These are phyloP conservation scores for Todus mexicanus DNA, from an alignment of 2,797 vertebrate species.

Conservation along the genomic window DNA sequence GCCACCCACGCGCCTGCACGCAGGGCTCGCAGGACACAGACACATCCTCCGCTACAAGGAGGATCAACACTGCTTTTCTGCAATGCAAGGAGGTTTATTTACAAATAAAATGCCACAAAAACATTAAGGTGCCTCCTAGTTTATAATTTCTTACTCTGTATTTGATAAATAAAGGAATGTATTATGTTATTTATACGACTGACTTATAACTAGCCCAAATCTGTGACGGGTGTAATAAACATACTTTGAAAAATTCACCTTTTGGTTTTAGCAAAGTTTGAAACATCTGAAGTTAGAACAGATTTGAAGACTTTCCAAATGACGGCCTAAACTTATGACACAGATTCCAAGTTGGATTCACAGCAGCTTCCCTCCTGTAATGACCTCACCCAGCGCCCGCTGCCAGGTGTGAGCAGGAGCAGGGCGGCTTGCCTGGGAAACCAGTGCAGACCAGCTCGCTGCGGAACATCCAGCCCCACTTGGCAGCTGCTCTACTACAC, in stretches of 20 bases:
- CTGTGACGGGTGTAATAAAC: not conserved
- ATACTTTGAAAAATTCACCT: not conserved
- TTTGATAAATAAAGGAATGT: not conserved
- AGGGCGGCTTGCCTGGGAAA: not conserved
- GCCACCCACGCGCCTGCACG: not conserved
- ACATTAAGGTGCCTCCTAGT: not conserved
- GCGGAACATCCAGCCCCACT: not conserved
- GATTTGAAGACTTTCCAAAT: not conserved
- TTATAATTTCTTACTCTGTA: not conserved
- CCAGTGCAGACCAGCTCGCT: rapidly evolving
- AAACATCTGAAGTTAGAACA: not conserved
- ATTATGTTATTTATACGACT: not conserved
- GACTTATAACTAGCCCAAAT: not conserved
- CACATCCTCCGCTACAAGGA: not conserved
- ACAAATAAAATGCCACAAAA: not conserved
- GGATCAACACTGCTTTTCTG: not conserved
- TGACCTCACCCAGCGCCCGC: not conserved
- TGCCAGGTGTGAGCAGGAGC: not conserved
- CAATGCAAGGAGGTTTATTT: not conserved
- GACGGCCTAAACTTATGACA: not conserved
- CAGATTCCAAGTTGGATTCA: not conserved
- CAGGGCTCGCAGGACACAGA: rapidly evolving
- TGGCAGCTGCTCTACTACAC: not conserved
- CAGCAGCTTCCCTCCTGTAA: not conserved
- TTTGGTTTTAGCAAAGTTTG: not conserved